phyloP scores from a whole-genome alignment of 2,113 vertebrate species.

The Sturnus vulgaris region DNA sequence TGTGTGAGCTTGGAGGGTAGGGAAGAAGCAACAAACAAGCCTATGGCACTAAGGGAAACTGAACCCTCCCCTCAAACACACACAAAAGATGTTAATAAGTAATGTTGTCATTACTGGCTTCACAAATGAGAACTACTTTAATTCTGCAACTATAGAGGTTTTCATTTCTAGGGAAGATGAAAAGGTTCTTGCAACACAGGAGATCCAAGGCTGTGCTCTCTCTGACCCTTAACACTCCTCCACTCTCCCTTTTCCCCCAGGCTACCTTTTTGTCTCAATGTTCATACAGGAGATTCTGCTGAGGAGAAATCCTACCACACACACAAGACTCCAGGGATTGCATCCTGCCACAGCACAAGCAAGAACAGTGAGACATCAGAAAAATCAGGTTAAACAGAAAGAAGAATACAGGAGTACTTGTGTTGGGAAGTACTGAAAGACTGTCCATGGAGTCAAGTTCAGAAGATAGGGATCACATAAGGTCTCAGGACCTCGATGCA shows the following conservation, averaged over 20 bases:
- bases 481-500: fast-evolving
- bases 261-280: background rate
- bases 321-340: background rate
- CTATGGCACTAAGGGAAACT: background rate
- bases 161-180: background rate
- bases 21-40: background rate
- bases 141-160: background rate
- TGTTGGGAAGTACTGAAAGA: background rate
- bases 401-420: background rate
- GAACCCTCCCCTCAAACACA: background rate
- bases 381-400: background rate
- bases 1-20: background rate
- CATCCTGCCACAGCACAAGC: background rate
- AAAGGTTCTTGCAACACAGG: background rate
- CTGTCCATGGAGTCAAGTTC: background rate
- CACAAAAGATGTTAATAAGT: background rate
- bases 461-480: fast-evolving
- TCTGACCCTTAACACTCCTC: background rate
- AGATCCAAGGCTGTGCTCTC: background rate
- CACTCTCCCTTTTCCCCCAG: background rate
- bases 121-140: background rate
- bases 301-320: background rate
- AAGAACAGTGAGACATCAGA: background rate
- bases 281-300: background rate
- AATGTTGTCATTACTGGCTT: background rate